Conservation (phyloP, 1,140 invertebrate species). For the Onthophagus taurus region DNA sequence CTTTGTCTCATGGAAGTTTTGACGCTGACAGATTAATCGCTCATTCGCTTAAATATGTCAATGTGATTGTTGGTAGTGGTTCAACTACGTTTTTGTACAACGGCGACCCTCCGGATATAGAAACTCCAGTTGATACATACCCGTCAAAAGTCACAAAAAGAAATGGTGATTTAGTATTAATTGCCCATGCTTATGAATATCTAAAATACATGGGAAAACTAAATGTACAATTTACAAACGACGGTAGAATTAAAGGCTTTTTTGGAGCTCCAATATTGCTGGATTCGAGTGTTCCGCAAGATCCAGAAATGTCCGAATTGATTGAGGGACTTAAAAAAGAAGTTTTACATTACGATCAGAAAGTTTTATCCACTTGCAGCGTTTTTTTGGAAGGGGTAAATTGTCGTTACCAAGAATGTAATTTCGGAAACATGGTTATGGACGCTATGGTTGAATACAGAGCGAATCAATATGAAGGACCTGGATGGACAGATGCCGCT, state of each 20-base stretch:
- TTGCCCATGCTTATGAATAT: conserved; percentile 84
- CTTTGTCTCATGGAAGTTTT: conserved; percentile 81
- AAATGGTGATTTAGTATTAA: conserved; percentile 63
- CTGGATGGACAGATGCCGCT: conserved; percentile 1
- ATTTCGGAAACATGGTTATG: conserved; percentile 3
- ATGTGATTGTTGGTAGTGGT: conserved; percentile 73
- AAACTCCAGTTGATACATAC: conserved; percentile 62
- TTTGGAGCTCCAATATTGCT: conserved; percentile 73
- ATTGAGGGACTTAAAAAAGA: too few species aligned
- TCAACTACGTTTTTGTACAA: conserved; percentile 84
- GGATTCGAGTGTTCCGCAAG: conserved; percentile 52
- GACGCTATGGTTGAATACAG: neutral
- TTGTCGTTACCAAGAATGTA: too few species aligned
- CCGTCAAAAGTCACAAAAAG: conserved; percentile 61
- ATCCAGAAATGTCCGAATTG: conserved; percentile 52
- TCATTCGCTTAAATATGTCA: conserved; percentile 64
- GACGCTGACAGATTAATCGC: conserved; percentile 66
- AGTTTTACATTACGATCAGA: too few species aligned
- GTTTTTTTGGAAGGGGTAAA: too few species aligned
- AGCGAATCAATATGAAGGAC: neutral
- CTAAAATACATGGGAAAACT: conserved; percentile 85
- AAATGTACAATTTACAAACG: conserved; percentile 57
- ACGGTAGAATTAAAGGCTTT: conserved; percentile 60
- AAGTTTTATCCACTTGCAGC: too few species aligned
- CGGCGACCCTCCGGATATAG: too few species aligned